Evolutionary conservation across 2,113 vertebrate genomes (phyloP), one percentile per base, ranked within the genome.

Genomic region (Heterochromis multidens): DNA sequence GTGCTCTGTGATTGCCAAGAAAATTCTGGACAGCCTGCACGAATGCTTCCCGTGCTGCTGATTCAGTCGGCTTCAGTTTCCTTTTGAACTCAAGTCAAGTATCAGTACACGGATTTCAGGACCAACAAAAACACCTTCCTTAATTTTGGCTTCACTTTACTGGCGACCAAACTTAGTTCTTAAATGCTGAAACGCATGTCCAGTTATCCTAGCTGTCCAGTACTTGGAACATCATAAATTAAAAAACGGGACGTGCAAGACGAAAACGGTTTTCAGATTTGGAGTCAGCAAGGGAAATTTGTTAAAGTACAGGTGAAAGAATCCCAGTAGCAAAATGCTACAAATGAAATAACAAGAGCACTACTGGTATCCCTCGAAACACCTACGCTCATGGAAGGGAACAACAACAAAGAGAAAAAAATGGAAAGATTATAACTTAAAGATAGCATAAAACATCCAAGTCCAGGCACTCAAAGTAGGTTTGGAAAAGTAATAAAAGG

Each of bases 311-410:
- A 14, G 13, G 4, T 46, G 13, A 46, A 5, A 46, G 43, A 16
- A 13, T 46, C 13, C 13, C 11, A 46, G 43, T 14, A 14, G 33
- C 33, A 35, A 35, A 35, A 35, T n/a, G n/a, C n/a, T n/a, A n/a
- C n/a, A n/a, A n/a, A n/a, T n/a, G n/a, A n/a, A n/a, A 40, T 40
- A 40, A 40, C 10, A 40, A 1, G 37, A 40, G 37, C 10, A 1
- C 8, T 40, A 10, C 10, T 40, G 2, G 37, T 3, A 40, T 40
- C 37, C 37, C 37, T 40, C 37, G 3, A 11, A 40, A 9, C 3
- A 37, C 35, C 35, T 9, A 10, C 8, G 3, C 8, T 40, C 10
- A 40, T 11, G 9, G 9, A 40, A 65, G 6, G 35, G 0, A 0
- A 1, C n/a, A 21, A 65, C 21, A 35, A 4, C 12, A 58, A 10